These are phyloP conservation scores for Microtus richardsoni DNA, from an alignment of 2,113 vertebrate genomes.

Conservation along the genomic window DNA sequence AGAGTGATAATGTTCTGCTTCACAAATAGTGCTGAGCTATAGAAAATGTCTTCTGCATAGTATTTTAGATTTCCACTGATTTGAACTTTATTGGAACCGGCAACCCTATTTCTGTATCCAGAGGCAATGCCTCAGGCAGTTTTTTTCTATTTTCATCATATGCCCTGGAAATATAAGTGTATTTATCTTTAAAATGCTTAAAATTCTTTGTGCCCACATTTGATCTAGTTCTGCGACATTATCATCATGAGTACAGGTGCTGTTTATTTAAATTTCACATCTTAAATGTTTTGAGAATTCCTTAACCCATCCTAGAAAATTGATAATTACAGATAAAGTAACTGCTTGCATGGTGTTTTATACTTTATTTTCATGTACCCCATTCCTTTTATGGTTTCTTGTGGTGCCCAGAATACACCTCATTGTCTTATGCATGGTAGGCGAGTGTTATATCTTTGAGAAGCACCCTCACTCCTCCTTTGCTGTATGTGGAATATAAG, in stretches of 20 bases:
- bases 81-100: conserved; percentile 28
- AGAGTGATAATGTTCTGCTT: conserved; percentile 19
- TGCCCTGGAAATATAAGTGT: conserved; percentile 23
- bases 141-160: conserved; percentile 56
- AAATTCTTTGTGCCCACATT: conserved; percentile 33
- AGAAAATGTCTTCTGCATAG: neutral
- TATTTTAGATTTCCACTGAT: conserved; percentile 55
- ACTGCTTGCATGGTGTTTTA: neutral
- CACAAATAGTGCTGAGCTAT: conserved; percentile 42
- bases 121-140: conserved; percentile 44
- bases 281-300: neutral
- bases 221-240: conserved; percentile 32
- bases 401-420: neutral
- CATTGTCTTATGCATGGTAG: neutral
- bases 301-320: conserved; percentile 11
- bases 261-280: conserved; percentile 29
- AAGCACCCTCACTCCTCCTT: neutral
- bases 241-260: neutral
- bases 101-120: conserved; percentile 56
- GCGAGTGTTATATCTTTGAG: neutral
- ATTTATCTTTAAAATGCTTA: conserved; percentile 37
- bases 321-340: conserved; percentile 17
- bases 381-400: neutral
- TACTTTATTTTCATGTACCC: neutral
- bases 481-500: too few relatives aligned